Conservation (phyloP, 2,888 invertebrate genomes). For the Heliothis peltigera region DNA sequence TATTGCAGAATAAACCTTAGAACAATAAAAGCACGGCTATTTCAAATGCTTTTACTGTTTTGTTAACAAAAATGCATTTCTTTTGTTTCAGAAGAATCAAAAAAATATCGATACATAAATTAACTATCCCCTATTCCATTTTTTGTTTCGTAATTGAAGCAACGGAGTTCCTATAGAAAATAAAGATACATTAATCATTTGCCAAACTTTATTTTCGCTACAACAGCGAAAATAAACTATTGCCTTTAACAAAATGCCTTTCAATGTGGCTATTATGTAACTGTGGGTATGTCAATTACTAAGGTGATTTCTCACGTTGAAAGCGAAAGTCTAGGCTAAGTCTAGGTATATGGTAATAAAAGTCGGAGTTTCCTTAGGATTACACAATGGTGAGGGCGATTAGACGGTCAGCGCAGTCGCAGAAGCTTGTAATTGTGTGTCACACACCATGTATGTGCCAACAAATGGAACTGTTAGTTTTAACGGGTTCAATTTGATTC, state of each 20-base stretch:
- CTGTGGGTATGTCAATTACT: slow-evolving; percentile 3
- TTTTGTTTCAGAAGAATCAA: not conserved
- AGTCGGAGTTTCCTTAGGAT: slow-evolving; percentile 51
- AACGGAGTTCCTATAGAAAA: slow-evolving; percentile 5
- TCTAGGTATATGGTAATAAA: slow-evolving; percentile 50
- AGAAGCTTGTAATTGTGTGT: slow-evolving; percentile 23
- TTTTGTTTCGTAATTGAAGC: not conserved
- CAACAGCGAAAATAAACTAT: not conserved
- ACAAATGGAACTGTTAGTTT: slow-evolving; percentile 6
- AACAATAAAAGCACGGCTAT: no score
- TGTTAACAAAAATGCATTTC: no score
- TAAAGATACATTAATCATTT: slow-evolving; percentile 33
- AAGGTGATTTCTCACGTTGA: slow-evolving; percentile 61
- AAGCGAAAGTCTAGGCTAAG: slow-evolving; percentile 68
- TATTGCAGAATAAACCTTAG: no score
- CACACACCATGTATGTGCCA: slow-evolving; percentile 15
- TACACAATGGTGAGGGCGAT: slow-evolving; percentile 53
- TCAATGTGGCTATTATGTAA: slow-evolving; percentile 21
- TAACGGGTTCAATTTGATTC: not conserved
- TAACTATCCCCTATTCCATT: not conserved
- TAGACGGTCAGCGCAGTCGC: slow-evolving; percentile 22
- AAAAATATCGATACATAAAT: not conserved
- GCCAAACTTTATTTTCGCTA: slow-evolving; percentile 1
- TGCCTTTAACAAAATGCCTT: slow-evolving; percentile 7
- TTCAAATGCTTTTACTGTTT: no score